Conservation (phyloP, 2,113 vertebrate genomes). For the Hirundichthys speculiger region DNA sequence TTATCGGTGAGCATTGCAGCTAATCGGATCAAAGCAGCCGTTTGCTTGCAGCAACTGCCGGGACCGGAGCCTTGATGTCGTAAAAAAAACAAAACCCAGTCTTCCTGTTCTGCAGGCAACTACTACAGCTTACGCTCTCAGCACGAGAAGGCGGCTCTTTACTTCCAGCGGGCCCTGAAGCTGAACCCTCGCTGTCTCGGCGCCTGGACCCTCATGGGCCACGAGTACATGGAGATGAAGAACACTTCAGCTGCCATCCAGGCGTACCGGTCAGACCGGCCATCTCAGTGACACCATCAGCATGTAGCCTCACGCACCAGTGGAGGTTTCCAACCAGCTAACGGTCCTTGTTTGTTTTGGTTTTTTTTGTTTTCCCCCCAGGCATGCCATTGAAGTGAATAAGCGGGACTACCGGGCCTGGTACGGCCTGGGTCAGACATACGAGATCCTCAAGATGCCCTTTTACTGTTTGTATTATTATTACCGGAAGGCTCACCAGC, state of each 20-base stretch:
- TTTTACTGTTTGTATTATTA: slow-evolving; percentile 99
- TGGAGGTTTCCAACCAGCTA: background rate
- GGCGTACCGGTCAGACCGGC: slow-evolving; percentile 82
- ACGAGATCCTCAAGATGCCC: slow-evolving; percentile 99
- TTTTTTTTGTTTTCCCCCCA: slow-evolving; percentile 57
- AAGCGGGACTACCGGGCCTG: slow-evolving; percentile 98
- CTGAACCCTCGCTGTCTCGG: slow-evolving; percentile 97
- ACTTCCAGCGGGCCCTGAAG: slow-evolving; percentile 98
- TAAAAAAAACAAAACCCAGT: too few species aligned
- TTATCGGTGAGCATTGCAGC: slow-evolving; percentile 87
- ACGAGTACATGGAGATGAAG: slow-evolving; percentile 99
- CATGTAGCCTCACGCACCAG: background rate
- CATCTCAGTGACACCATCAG: background rate
- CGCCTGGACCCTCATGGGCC: slow-evolving; percentile 98
- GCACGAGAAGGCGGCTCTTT: slow-evolving; percentile 97
- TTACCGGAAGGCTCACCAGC: slow-evolving; percentile 96
- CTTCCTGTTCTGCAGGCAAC: slow-evolving; percentile 56
- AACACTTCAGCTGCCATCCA: slow-evolving; percentile 98
- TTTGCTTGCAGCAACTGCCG: background rate
- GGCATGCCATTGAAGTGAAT: slow-evolving; percentile 98
- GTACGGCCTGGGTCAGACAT: slow-evolving; percentile 98
- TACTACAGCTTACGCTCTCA: slow-evolving; percentile 98
- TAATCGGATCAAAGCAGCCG: background rate
- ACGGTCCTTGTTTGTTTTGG: background rate
- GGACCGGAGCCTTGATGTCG: too few species aligned